A percentile compares a stretch with the other conserved stretches of the same genome.
These are phyloP conservation scores for Palythoa caribaeorum DNA, from an alignment of 92 coral and sea anemone genomes.

Conservation along the genomic window DNA sequence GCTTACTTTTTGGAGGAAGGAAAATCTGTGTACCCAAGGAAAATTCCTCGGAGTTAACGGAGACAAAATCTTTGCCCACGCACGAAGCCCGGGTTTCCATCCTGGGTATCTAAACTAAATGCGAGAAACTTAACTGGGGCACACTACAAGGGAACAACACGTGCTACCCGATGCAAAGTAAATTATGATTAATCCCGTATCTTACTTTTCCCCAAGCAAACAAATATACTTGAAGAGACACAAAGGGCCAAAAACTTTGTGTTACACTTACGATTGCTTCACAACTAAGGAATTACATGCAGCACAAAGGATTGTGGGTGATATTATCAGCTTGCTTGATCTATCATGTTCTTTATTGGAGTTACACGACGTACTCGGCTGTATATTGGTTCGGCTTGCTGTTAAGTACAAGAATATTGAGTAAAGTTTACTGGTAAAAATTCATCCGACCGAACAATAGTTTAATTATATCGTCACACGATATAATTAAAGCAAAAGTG, in stretches of 20 bases:
- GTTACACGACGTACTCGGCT: slow-evolving; percentile 37
- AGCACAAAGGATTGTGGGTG: slow-evolving; percentile 87
- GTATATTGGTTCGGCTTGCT: slow-evolving; percentile 21
- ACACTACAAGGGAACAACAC: no score
- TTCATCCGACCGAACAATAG: no score
- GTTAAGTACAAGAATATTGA: not conserved
- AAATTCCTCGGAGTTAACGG: no score
- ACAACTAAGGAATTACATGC: slow-evolving; percentile 66
- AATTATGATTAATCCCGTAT: not conserved
- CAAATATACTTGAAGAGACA: not conserved
- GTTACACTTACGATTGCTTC: slow-evolving; percentile 67
- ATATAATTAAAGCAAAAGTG: no score
- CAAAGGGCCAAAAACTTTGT: not conserved
- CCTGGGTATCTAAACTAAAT: no score
- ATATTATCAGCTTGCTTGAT: slow-evolving; percentile 73
- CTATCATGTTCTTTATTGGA: slow-evolving; percentile 84
- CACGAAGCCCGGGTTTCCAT: no score
- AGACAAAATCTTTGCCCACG: no score
- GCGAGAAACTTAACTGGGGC: no score
- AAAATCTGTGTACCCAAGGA: no score
- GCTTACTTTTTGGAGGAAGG: no score
- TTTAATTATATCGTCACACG: no score
- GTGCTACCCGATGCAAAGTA: no score
- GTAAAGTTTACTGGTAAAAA: not conserved
- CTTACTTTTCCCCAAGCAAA: not conserved